A percentile compares a stretch with the other conserved stretches of the same genome.
phyloP scores from a whole-genome alignment of 1,140 invertebrate species.

The Plutomurus gul region DNA sequence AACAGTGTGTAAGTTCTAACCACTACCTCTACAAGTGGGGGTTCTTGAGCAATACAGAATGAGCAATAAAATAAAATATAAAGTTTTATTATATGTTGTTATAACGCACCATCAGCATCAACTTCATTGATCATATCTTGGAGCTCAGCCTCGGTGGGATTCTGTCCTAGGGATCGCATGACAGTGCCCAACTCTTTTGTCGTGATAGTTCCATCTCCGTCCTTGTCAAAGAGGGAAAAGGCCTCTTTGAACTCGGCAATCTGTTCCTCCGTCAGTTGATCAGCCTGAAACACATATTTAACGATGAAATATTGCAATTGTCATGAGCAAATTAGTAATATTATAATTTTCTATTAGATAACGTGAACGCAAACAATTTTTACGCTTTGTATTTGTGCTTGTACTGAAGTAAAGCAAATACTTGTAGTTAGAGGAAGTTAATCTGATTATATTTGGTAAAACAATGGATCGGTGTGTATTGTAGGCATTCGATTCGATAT shows the following conservation, averaged over 20 bases:
- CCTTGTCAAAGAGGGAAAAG: conserved; percentile 98
- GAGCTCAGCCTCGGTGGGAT: conserved; percentile 98
- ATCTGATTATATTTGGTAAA: no score
- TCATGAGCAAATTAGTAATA: not conserved
- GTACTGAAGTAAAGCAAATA: no score
- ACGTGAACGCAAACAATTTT: not conserved
- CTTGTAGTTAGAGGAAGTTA: no score
- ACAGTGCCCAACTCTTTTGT: conserved; percentile 99
- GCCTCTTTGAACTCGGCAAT: conserved; percentile 99
- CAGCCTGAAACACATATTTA: conserved; percentile 69
- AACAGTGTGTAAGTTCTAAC: no score
- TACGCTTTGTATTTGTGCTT: no score
- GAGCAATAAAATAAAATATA: not conserved
- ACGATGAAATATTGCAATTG: not conserved
- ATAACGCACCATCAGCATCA: conserved; percentile 86
- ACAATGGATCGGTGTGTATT: no score
- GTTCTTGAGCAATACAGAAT: no score
- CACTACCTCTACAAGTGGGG: no score
- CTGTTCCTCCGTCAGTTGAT: conserved; percentile 97
- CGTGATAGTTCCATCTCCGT: conserved; percentile 99
- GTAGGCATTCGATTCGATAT: no score
- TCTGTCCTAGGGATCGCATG: conserved; percentile 97
- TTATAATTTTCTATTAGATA: not conserved
- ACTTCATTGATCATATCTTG: conserved; percentile 99
- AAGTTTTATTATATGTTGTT: not conserved